phyloP scores from a whole-genome alignment of 2,113 vertebrate species.

The Pituophis catenifer region DNA sequence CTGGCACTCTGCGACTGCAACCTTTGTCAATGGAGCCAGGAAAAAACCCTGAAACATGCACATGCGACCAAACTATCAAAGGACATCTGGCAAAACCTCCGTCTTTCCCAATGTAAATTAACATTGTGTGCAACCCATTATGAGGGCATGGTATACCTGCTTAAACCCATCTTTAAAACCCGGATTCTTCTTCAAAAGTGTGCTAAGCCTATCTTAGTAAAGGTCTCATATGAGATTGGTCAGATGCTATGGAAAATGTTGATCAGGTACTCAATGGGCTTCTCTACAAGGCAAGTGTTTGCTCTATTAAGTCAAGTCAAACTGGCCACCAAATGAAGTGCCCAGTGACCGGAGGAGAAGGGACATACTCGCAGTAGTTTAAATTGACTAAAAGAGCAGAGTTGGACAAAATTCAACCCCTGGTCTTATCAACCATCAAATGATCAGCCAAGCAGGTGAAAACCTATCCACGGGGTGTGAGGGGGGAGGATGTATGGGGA shows the following conservation, averaged over 20 bases:
- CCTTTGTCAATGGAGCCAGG: background rate
- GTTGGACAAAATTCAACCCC: background rate
- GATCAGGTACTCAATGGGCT: background rate
- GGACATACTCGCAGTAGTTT: background rate
- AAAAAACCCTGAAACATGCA: background rate
- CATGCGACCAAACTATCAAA: background rate
- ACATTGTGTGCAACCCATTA: background rate
- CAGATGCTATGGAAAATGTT: background rate
- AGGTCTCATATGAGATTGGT: background rate
- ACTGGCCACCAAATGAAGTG: background rate
- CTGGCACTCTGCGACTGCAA: background rate
- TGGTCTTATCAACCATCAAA: background rate
- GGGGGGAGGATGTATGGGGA: background rate
- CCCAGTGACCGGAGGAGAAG: background rate
- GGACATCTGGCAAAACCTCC: background rate
- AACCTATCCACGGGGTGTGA: background rate
- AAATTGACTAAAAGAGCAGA: background rate
- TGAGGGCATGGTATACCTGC: background rate
- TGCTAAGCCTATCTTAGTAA: background rate
- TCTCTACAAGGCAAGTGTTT: background rate
- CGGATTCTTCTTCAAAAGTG: background rate
- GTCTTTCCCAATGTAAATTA: background rate
- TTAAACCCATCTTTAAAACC: background rate
- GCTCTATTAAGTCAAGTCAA: background rate
- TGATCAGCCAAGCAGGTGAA: background rate